Conservation (phyloP, 2,797 vertebrate genomes). For the Glossophaga mutica region DNA sequence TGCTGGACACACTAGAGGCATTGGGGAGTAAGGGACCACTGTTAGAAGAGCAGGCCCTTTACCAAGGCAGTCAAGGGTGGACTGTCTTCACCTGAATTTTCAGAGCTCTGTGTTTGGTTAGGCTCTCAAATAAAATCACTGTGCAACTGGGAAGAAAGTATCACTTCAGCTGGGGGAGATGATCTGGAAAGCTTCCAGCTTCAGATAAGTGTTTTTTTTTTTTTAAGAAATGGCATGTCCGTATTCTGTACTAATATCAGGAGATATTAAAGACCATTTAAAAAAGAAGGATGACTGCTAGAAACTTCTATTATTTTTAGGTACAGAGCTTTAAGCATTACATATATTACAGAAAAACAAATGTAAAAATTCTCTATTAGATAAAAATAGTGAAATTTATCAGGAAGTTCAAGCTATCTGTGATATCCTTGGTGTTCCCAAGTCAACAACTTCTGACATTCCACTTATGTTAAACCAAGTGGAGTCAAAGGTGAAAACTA, state of each 20-base stretch:
- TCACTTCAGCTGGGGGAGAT: slow-evolving; percentile 86
- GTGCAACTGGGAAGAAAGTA: slow-evolving; percentile 88
- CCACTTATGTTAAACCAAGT: slow-evolving; percentile 82
- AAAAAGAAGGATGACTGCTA: slow-evolving; percentile 87
- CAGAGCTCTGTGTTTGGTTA: slow-evolving; percentile 91
- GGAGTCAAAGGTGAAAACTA: slow-evolving; percentile 86
- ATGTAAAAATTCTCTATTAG: slow-evolving; percentile 68
- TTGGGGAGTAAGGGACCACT: slow-evolving; percentile 88
- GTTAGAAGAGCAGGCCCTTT: slow-evolving; percentile 87
- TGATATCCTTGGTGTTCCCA: slow-evolving; percentile 84
- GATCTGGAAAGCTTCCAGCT: slow-evolving; percentile 89
- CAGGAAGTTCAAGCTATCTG: slow-evolving; percentile 88
- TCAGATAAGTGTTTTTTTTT: slow-evolving; percentile 87
- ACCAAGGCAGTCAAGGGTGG: slow-evolving; percentile 86
- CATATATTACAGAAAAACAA: slow-evolving; percentile 86
- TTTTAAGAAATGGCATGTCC: slow-evolving; percentile 93
- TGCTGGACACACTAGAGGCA: too few species aligned
- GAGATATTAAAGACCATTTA: slow-evolving; percentile 86
- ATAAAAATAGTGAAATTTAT: slow-evolving; percentile 78
- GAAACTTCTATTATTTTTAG: slow-evolving; percentile 91
- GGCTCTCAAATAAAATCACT: slow-evolving; percentile 86
- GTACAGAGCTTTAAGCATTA: slow-evolving; percentile 94
- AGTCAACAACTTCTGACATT: slow-evolving; percentile 79
- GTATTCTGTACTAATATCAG: slow-evolving; percentile 83
- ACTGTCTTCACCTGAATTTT: slow-evolving; percentile 88